A percentile compares a stretch with the other conserved stretches of the same genome.
These are phyloP conservation scores for Lanius collurio DNA, from an alignment of 2,113 vertebrate genomes.

Conservation along the genomic window DNA sequence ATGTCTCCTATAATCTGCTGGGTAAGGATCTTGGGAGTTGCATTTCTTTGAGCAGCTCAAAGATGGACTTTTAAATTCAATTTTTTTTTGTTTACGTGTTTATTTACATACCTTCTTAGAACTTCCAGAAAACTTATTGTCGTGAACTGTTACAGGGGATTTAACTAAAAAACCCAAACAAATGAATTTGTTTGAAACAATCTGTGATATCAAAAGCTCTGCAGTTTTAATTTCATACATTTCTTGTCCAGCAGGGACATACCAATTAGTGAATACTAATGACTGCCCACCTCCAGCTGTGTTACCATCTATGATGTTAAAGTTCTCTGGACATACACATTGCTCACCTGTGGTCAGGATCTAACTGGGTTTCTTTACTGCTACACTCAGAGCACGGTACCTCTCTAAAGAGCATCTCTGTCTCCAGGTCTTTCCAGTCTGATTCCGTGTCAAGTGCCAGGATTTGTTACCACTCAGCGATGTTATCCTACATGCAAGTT, in stretches of 20 bases:
- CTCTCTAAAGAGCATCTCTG: background rate
- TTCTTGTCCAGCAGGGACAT: background rate
- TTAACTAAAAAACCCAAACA: background rate
- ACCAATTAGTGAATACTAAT: background rate
- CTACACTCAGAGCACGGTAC: background rate
- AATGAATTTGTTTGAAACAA: background rate
- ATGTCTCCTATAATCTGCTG: background rate
- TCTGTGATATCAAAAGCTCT: background rate
- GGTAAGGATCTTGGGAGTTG: background rate
- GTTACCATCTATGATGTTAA: background rate
- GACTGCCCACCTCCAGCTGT: background rate
- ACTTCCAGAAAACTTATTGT: background rate
- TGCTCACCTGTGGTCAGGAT: fast-evolving
- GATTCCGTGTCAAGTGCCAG: background rate
- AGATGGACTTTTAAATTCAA: background rate
- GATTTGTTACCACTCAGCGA: background rate
- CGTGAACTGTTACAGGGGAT: background rate
- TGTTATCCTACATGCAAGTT: background rate
- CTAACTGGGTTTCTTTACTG: background rate
- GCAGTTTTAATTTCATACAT: background rate
- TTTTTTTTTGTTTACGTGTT: background rate
- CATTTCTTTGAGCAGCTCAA: background rate
- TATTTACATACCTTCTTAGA: background rate
- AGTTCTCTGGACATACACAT: background rate
- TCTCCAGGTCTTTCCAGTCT: background rate